Evolutionary conservation across 92 coral and sea anemone genomes (phyloP).

Genomic region (Umimayanthus kanabou): DNA sequence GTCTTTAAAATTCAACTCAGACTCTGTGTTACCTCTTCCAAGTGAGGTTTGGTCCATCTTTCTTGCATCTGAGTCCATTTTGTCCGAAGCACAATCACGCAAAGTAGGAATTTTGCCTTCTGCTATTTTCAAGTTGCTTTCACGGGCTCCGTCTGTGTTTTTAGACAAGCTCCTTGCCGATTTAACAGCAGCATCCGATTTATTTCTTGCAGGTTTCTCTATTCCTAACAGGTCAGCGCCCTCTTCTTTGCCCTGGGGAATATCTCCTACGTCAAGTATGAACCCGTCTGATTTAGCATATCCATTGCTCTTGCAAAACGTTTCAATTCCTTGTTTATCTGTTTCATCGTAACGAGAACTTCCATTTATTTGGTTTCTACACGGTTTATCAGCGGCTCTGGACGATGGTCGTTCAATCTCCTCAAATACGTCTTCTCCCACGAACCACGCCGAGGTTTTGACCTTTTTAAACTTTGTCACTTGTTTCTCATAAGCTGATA

Average conservation of each 20-base stretch:
- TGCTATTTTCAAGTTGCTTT: neutral
- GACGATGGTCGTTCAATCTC: neutral
- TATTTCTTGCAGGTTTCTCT: neutral
- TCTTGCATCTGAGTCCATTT: neutral
- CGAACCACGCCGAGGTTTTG: neutral
- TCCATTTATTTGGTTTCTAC: neutral
- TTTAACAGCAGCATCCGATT: neutral
- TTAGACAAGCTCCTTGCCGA: neutral
- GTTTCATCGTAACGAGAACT: neutral
- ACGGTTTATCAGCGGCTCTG: neutral
- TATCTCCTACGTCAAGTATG: neutral
- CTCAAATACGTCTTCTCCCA: neutral
- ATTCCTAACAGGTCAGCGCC: neutral
- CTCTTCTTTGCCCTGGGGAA: neutral
- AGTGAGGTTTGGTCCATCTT: neutral
- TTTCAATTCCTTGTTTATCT: neutral
- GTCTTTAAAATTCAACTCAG: neutral
- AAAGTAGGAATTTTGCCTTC: neutral
- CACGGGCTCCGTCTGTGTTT: neutral
- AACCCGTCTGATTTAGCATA: neutral
- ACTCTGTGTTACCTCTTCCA: neutral
- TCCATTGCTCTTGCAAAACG: neutral
- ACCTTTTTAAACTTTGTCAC: neutral
- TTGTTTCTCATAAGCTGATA: conserved; percentile 1
- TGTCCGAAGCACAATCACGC: neutral